These are phyloP conservation scores for Chamaetylas fuelleborni DNA, from an alignment of 2,113 vertebrate species.

Conservation along the genomic window DNA sequence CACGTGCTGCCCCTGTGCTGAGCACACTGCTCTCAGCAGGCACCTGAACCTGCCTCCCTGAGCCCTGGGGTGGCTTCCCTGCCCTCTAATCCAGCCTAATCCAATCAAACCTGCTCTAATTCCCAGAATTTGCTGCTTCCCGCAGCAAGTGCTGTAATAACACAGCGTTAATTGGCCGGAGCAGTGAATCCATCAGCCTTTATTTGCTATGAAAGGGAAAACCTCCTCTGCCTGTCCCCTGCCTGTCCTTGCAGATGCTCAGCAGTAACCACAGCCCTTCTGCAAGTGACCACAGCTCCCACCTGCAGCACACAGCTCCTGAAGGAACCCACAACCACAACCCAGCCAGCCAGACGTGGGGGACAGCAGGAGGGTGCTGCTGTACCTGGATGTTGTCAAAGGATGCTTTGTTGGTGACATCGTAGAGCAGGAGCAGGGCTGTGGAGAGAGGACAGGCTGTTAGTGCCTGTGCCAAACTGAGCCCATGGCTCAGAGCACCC, in stretches of 20 bases:
- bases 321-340: rapidly evolving
- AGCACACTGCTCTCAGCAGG: background rate
- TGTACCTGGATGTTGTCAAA: slow-evolving; percentile 93
- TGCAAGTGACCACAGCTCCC: background rate
- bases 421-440: slow-evolving; percentile 91
- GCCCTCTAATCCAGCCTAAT: slow-evolving; percentile 7
- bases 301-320: background rate
- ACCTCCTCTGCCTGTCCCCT: background rate
- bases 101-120: slow-evolving; percentile 25
- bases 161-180: background rate
- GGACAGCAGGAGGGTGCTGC: background rate
- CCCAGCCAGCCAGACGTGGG: rapidly evolving
- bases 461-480: background rate
- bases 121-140: background rate
- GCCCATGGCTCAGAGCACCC: background rate
- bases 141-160: background rate
- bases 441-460: background rate
- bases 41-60: background rate
- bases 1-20: rapidly evolving
- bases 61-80: background rate
- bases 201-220: background rate
- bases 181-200: background rate
- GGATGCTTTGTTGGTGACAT: slow-evolving; percentile 90
- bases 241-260: background rate
- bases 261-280: background rate